Evolutionary conservation across 2,888 invertebrate species (phyloP), one percentile per base, ranked within the genome.

Genomic region (Ennomos quercinarius): DNA sequence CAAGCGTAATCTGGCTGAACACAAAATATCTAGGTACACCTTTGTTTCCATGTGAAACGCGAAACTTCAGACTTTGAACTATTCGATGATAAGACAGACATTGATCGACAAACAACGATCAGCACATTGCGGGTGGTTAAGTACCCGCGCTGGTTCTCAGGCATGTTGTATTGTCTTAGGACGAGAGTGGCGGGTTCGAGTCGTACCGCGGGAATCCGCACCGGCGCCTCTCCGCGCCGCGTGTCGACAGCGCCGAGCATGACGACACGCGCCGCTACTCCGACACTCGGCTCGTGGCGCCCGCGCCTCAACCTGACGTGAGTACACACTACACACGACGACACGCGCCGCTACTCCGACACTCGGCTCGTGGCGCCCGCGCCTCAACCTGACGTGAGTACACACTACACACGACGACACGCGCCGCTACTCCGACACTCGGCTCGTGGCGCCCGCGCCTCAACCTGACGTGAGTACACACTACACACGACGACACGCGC

Each of bases 121-220:
- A 27, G 27, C 27, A 27, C 27, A 27, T 27, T 27, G 6, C 27
- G 27, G 27, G 27, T 27, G 2, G 27, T 27, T 27, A 27, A 6
- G 27, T 27, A 27, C 27, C 27, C 3, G 17, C 27, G 3, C 27
- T 27, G 6, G 27, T 27, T 27, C 27, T 27, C 27, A 27, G 27
- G 27, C 6, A 27, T 13, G 1, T 10, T 43, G 27, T 27, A 34
- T 12, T 54, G 39, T 48, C 2, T 54, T 13, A 69, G 79, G 93
- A 93, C 78, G 93, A 93, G 78, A 92, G 92, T 74, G 92, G 93
- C 48, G 93, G 93, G 64, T 92, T 92, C 81, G 92, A 92, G 78
- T 83, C 84, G 0, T 92, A 91, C 80, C 85, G 89, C 62, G 84
- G 83, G 42, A 87, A 89, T 77, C 89, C 90, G 53, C 84, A 81